Evolutionary conservation across 2,113 vertebrate species (phyloP).

Genomic region (Scytalopus superciliaris): DNA sequence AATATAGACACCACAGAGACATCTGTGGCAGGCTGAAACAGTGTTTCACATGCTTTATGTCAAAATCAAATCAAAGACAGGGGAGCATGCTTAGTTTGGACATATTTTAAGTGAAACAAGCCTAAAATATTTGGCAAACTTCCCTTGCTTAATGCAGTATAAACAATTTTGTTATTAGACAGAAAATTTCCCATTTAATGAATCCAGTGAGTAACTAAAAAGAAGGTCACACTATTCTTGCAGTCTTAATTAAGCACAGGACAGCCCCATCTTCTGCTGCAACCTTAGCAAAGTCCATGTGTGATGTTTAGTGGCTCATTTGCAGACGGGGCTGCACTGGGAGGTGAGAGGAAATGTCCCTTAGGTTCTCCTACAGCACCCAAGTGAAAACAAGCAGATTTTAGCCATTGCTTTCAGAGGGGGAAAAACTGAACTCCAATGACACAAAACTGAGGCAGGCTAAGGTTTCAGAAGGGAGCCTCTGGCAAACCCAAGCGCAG

Average conservation of each 20-base stretch:
- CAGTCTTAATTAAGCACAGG: not conserved
- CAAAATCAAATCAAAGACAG: not conserved
- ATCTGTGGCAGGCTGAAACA: not conserved
- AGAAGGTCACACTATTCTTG: not conserved
- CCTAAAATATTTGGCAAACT: slow-evolving; percentile 23
- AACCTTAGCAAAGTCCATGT: not conserved
- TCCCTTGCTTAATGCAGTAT: not conserved
- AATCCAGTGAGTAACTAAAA: not conserved
- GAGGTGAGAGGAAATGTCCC: not conserved
- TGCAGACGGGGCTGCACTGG: rapidly evolving
- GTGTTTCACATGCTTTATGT: not conserved
- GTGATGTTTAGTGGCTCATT: rapidly evolving
- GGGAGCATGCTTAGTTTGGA: not conserved
- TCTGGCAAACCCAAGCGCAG: not conserved
- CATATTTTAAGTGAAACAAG: slow-evolving; percentile 27
- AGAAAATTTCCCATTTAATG: not conserved
- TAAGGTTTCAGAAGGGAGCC: not conserved
- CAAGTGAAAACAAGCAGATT: not conserved
- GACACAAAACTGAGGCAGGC: not conserved
- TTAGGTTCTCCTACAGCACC: not conserved
- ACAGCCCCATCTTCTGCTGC: not conserved
- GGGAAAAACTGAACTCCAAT: not conserved
- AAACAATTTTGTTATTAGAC: not conserved
- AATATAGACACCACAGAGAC: not conserved
- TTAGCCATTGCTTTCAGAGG: not conserved